Conservation (phyloP, 2,888 invertebrate genomes). For the Agrilus biguttatus region DNA sequence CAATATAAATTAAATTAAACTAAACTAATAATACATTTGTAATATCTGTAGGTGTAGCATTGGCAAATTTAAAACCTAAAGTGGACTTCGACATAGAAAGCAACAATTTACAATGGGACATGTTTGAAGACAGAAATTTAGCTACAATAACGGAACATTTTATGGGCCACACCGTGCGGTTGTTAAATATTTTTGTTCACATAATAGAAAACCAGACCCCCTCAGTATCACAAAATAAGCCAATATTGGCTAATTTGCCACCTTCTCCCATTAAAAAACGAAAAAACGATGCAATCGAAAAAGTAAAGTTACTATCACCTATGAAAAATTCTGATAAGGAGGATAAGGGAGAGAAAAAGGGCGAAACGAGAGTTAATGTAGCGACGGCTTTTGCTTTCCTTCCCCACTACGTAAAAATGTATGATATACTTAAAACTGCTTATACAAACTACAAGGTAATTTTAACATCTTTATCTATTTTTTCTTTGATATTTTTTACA, state of each 20-base stretch:
- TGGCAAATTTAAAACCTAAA: constrained; percentile 13
- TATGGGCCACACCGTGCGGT: constrained; percentile 49
- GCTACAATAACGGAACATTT: constrained; percentile 46
- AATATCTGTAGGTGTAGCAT: constrained; percentile 5
- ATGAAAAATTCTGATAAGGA: constrained; percentile 20
- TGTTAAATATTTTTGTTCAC: constrained; percentile 62
- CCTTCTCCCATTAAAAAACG: constrained; percentile 32
- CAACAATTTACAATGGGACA: constrained; percentile 23
- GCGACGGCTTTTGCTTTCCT: constrained; percentile 51
- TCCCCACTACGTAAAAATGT: constrained; percentile 74
- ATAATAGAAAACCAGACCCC: constrained; percentile 57
- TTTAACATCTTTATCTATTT: constrained; percentile 3
- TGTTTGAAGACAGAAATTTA: constrained; percentile 30
- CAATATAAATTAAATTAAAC: background rate
- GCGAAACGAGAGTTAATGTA: constrained; percentile 21
- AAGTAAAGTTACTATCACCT: constrained; percentile 14
- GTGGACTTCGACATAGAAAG: constrained; percentile 13
- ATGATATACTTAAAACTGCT: constrained; percentile 65
- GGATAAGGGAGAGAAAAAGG: constrained; percentile 23
- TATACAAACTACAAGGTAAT: constrained; percentile 77
- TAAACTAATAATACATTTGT: constrained; percentile 2
- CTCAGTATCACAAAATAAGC: constrained; percentile 34
- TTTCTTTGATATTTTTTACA: constrained; percentile 10
- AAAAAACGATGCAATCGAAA: constrained; percentile 28
- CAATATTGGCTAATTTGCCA: constrained; percentile 41